Base-by-base conservation (phyloP, 2,888 invertebrate genomes). In the Arrhopalites spinosus region DNA sequence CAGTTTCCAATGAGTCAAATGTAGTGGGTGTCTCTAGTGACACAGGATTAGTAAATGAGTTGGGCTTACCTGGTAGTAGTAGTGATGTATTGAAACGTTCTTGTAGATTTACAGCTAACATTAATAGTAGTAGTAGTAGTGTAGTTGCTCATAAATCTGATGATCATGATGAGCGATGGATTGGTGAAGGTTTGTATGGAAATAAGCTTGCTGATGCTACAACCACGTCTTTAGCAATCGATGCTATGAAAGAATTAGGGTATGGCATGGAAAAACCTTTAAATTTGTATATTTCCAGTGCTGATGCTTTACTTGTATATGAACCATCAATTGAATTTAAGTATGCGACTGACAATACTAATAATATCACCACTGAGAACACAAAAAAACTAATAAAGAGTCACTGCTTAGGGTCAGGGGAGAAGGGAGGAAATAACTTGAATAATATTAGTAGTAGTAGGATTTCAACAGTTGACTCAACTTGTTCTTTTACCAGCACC, bases 281-380 rank as follows among this genome's bases (percentile, higher is more conserved):
- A 66, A 77, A 79, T 68, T 78, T 81, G 25, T 82, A 81, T 63
- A 81, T 82, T 77, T 81, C 80, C 64, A 81, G 82, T 73, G 76
- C 81, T 77, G 81, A 82, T 74, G 82, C 82, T 81, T 82, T 82
- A 81, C 81, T 82, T 80, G 78, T 81, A 23, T 80, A 79, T 78
- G 78, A 80, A 47, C 75, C 75, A 68, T 17, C 30, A 30, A 45
- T 50, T 20, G 30, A 59, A 59, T 0, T 8, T 25, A 59, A 59
- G 29, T 61, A n/a, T 61, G n/a, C 3, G 23, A 64, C 73, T 59
- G 61, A 74, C 74, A 74, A 56, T 45, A 68, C 74, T 74, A 36
- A 53, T 53, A 68, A 67, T 66, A 61, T 30, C 45, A 43, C 20
- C 30, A 50, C 47, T 36, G 13, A 36, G 66, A 66, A 20, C 25